Base-by-base conservation (phyloP, 2,888 invertebrate genomes). In the Lobophora halterata region DNA sequence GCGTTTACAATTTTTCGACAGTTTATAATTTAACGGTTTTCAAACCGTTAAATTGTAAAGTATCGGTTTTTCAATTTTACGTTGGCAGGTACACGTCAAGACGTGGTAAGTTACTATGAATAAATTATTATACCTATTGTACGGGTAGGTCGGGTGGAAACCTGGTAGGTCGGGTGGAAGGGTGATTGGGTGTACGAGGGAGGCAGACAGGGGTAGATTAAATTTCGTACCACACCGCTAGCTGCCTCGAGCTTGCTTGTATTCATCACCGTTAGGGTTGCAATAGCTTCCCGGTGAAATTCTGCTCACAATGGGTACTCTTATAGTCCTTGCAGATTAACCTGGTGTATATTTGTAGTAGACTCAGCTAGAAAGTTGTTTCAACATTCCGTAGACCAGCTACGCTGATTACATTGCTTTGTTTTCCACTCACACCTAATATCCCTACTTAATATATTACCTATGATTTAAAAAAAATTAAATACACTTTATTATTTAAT, bases 121-220 rank as follows among this genome's bases (percentile, higher is more conserved):
- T 81, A 78, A 77, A 71, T 77, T 65, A 73, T 71, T 48, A n/a
- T n/a, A n/a, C n/a, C n/a, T 46, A 39, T 33, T 33, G 28, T 36
- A 52, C 61, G 60, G 43, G 47, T 62, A 55, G 53, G 51, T 58
- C 51, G 30, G 52, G 47, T 38, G 57, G 54, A 49, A 59, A 55
- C 42, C 36, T 44, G 36, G 36, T 46, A 38, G 48, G 63, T 49
- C 51, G 53, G 58, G 49, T 31, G 58, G 52, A n/a, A n/a, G n/a
- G n/a, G n/a, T n/a, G n/a, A n/a, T n/a, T n/a, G 53, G 66, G 57
- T 23, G 56, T 45, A 2, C 12, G 26, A 28, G 64, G 80, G 79
- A 49, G 80, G 79, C 59, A 81, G 83, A 81, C 81, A 61, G 80
- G 77, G 81, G 79, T 71, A 83, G 83, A 85, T 85, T 85, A 80